Evolutionary conservation across 1,140 invertebrate species (phyloP), one percentile per base, ranked within the genome.

Genomic region (Megalopta genalis): DNA sequence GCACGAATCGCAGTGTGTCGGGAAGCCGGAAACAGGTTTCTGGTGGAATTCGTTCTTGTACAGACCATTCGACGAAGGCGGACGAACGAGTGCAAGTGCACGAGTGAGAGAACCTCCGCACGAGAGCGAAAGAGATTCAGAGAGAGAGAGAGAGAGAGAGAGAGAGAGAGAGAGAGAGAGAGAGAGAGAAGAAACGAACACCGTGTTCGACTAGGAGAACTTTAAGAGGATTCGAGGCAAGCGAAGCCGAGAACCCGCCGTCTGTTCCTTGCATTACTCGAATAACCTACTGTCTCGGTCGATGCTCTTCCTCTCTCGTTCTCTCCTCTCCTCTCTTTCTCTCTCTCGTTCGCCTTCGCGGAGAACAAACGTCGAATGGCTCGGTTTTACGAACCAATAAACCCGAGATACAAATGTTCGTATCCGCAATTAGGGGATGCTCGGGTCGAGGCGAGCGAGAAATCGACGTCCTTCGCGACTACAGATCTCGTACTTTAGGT

Each of bases 21-120:
- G 49, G 62, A 84, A 85, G 77, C 82, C 83, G 68, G 83, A 84
- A 85, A 85, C 72, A 46, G 82, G 42, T 85, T 79, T 77, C 72
- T 76, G 57, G 18, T 79, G 77, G 77, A 79, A 79, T 79, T 73
- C 63, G 77, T 79, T 79, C 69, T 73, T 73, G 37, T 12, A 60
- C 25, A 9, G 62, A 52, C 9, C 32, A 4, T 16, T 18, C 8
- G 49, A 12, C 49, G 49, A 54, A 54, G 49, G 18, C 12, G 18
- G 7, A 37, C 21, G 67, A 46, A 14, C 10, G 14, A 7, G 39
- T 42, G 9, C 42, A 46, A 46, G 42, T 12, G 14, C 42, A 12
- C 42, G 42, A 12, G 10, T 3, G 42, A 46, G 42, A 46, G 42
- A 46, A 32, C 32, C 32, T 32, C 4, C 4, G 42, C 9, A 9